phyloP scores from a whole-genome alignment of 1,140 invertebrate species.

The Drosophila littoralis region DNA sequence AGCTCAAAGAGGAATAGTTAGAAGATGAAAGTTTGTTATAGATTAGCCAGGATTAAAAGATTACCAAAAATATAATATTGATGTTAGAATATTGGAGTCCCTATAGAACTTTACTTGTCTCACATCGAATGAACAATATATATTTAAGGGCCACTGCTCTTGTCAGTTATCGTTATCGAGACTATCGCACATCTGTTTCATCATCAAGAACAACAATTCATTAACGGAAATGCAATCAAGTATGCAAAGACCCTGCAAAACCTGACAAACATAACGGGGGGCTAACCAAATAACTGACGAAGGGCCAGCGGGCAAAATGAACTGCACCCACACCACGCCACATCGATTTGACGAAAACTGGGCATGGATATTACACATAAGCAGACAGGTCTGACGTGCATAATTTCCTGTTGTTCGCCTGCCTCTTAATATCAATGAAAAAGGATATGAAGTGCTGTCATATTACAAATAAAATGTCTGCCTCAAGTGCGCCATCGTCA shows the following conservation, averaged over 20 bases:
- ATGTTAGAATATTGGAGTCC: no score
- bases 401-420: slow-evolving; percentile 69
- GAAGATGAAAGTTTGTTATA: no score
- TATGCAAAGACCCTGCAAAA: slow-evolving; percentile 53
- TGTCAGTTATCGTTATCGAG: slow-evolving; percentile 6
- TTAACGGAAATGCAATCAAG: slow-evolving; percentile 62
- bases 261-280: slow-evolving; percentile 29
- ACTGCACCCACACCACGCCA: background rate
- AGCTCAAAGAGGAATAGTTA: no score
- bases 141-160: no score
- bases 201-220: slow-evolving; percentile 48
- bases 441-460: slow-evolving; percentile 74
- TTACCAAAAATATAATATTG: background rate
- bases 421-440: slow-evolving; percentile 61
- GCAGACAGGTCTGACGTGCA: slow-evolving; percentile 74
- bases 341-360: background rate
- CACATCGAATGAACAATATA: no score
- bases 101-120: no score
- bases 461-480: slow-evolving; percentile 75
- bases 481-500: slow-evolving; percentile 50
- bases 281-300: slow-evolving; percentile 40
- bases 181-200: slow-evolving; percentile 45
- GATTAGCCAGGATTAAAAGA: no score
- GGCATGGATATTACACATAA: slow-evolving; percentile 59
- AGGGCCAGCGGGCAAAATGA: slow-evolving; percentile 31